Conservation (phyloP, 2,797 vertebrate genomes). For the Ateles fusciceps region DNA sequence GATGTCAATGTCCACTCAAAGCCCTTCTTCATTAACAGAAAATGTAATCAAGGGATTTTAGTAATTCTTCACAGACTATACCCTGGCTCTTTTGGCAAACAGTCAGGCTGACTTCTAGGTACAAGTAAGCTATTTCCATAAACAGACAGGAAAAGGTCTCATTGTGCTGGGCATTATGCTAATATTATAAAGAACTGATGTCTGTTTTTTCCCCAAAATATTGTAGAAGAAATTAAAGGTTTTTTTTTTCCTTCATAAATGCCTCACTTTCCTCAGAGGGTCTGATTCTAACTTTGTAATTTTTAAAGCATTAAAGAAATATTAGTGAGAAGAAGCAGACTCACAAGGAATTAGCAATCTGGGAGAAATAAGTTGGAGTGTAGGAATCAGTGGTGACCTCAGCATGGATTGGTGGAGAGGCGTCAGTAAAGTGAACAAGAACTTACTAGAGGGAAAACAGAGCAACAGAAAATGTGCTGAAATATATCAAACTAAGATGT, state of each 20-base stretch:
- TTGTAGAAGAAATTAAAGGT: constrained; percentile 24
- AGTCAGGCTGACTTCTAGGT: background rate
- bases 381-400: background rate
- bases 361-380: background rate
- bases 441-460: background rate
- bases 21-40: background rate
- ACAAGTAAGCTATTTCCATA: background rate
- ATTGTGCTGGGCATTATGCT: background rate
- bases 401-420: background rate
- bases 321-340: background rate
- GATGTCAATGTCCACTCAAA: background rate
- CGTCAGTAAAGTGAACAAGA: background rate
- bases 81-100: background rate
- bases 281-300: constrained; percentile 28
- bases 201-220: background rate
- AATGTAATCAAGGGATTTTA: background rate
- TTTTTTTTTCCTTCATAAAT: background rate
- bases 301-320: background rate
- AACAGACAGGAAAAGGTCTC: background rate
- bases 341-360: constrained; percentile 15
- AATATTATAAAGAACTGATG: background rate
- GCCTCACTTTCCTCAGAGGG: background rate
- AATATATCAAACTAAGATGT: background rate
- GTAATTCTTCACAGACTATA: background rate
- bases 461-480: background rate